Evolutionary conservation across 2,113 vertebrate genomes (phyloP).

Genomic region (Hucho hucho): DNA sequence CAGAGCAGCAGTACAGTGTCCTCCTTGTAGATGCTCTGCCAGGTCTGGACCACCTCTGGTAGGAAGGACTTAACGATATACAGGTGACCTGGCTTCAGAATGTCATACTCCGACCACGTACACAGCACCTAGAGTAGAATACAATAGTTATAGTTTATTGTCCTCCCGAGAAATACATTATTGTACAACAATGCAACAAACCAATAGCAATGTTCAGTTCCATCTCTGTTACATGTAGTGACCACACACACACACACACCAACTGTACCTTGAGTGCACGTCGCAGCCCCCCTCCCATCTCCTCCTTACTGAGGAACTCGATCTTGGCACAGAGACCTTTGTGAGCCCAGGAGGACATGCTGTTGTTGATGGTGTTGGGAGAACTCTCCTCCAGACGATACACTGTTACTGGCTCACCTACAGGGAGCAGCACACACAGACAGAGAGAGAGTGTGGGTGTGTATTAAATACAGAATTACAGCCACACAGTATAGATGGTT

Average conservation of each 20-base stretch:
- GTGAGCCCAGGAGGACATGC: slow-evolving; percentile 99
- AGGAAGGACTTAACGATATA: slow-evolving; percentile 99
- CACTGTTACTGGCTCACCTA: slow-evolving; percentile 95
- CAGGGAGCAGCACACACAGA: not conserved
- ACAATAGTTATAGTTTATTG: too few species aligned
- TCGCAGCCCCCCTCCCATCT: slow-evolving; percentile 95
- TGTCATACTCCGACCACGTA: slow-evolving; percentile 95
- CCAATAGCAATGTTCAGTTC: too few species aligned
- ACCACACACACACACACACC: too few species aligned
- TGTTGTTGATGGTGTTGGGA: slow-evolving; percentile 95
- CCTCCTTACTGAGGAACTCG: slow-evolving; percentile 97
- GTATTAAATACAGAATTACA: too few species aligned
- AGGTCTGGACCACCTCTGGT: slow-evolving; percentile 94
- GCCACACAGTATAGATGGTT: too few species aligned
- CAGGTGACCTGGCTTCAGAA: slow-evolving; percentile 92
- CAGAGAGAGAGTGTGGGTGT: not conserved
- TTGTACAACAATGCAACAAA: too few species aligned
- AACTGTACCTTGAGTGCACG: slow-evolving; percentile 83
- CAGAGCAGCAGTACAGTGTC: slow-evolving; percentile 97
- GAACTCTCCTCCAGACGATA: slow-evolving; percentile 97
- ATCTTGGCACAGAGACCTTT: slow-evolving; percentile 97
- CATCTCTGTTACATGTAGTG: too few species aligned
- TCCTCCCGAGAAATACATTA: too few species aligned
- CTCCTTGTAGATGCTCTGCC: slow-evolving; percentile 96
- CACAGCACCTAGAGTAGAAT: slow-evolving; percentile 88